phyloP scores from a whole-genome alignment of 2,797 vertebrate genomes.

The Amniataba percoides region DNA sequence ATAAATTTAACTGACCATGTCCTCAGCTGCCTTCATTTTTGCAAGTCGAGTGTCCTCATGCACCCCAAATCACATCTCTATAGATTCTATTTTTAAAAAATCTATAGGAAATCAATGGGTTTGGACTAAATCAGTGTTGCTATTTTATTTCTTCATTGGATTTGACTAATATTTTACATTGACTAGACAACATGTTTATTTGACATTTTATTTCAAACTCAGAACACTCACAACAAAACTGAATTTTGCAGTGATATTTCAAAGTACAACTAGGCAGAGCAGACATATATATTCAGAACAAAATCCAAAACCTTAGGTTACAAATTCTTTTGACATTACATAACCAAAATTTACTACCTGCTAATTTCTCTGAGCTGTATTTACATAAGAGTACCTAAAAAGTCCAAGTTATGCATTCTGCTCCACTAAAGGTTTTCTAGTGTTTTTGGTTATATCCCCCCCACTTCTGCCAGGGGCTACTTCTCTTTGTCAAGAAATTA shows the following conservation, averaged over 20 bases:
- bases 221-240: neutral
- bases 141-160: neutral
- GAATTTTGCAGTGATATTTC: neutral
- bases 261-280: too few relatives aligned
- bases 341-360: conserved; percentile 7
- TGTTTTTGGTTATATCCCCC: conserved; percentile 5
- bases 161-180: neutral
- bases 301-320: neutral
- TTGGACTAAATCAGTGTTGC: neutral
- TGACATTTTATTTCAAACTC: neutral
- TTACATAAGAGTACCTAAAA: neutral
- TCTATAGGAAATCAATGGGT: neutral
- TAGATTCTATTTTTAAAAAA: neutral
- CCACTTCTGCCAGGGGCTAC: conserved; percentile 38
- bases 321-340: conserved; percentile 10
- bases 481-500: conserved; percentile 68
- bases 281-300: neutral
- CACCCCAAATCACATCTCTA: neutral
- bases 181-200: neutral
- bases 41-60: neutral
- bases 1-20: conserved; percentile 18
- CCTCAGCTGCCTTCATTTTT: neutral
- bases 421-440: neutral
- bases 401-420: neutral
- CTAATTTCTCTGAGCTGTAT: conserved; percentile 5